Evolutionary conservation across 2,888 invertebrate genomes (phyloP).

Genomic region (Heteropelma amictum): DNA sequence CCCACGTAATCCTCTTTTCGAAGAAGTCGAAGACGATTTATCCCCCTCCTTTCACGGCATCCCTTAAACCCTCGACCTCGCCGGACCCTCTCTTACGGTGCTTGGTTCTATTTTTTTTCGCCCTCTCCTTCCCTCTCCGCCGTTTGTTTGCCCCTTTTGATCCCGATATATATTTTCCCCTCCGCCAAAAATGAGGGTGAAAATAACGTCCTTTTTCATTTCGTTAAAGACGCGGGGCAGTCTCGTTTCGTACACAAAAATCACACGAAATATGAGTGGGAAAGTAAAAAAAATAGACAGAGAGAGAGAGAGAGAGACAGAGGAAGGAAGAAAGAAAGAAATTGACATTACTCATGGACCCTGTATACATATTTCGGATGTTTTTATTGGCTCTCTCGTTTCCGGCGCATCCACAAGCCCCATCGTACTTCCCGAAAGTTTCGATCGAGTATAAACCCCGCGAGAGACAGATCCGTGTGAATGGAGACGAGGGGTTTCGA

Average conservation of each 20-base stretch:
- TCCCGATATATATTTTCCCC: too few relatives aligned
- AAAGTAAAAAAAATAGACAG: neutral
- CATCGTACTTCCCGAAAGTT: slow-evolving; percentile 25
- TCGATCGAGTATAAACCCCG: slow-evolving; percentile 21
- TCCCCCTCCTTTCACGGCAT: slow-evolving; percentile 43
- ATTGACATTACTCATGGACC: neutral
- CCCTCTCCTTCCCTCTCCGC: neutral
- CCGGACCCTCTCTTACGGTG: neutral
- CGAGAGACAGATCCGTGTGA: neutral
- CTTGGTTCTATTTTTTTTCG: slow-evolving; percentile 12
- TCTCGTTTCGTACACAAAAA: neutral
- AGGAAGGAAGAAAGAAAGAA: neutral
- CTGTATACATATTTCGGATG: slow-evolving; percentile 42
- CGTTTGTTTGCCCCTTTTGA: slow-evolving; percentile 22
- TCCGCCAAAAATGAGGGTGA: slow-evolving; percentile 1
- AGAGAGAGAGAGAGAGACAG: neutral
- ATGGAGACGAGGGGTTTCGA: slow-evolving; percentile 9
- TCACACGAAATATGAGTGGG: neutral
- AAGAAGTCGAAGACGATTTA: slow-evolving; percentile 58
- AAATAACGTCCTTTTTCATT: slow-evolving; percentile 43
- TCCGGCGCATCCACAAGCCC: slow-evolving; percentile 9
- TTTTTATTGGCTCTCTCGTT: slow-evolving; percentile 54
- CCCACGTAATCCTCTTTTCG: slow-evolving; percentile 52
- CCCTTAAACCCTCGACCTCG: slow-evolving; percentile 1
- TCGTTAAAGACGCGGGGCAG: neutral